Evolutionary conservation across 2,888 invertebrate genomes (phyloP), one percentile per base, ranked within the genome.

Genomic region (Miltochrista miniata): DNA sequence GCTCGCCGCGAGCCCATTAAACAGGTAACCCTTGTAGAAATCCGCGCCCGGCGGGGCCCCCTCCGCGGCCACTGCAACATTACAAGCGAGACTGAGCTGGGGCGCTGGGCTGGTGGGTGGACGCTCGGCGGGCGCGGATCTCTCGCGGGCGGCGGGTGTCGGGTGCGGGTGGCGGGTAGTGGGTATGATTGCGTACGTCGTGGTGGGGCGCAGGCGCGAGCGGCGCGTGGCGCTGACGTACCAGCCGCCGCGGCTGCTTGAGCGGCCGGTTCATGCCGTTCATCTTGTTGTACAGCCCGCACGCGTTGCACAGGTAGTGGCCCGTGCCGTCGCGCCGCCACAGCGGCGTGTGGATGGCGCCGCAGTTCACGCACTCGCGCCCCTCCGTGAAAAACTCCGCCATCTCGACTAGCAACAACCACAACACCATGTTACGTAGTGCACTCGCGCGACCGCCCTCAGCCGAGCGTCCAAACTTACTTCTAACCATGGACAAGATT

Each of bases 241-340:
- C 98, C 95, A 98, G 95, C 94, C 98, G 97, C 85, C 98, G 98
- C 68, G 99, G 98, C 93, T 99, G 98, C 88, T 98, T 98, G 76
- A 99, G 94, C 67, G 99, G 99, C 74, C 99, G 94, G 93, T 98
- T 98, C 95, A 98, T 97, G 83, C 98, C 98, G 93, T 99, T 99
- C 98, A 99, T 98, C 93, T 98, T 98, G 93, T 97, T 98, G 94
- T 99, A 99, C 79, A 99, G 96, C 76, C 99, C 99, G 93, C 99
- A 99, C 66, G 99, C 99, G 94, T 99, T 99, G 95, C 99, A 99
- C 76, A 99, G 95, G 93, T 99, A 99, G 93, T 99, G 98, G 64
- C 99, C 99, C 76, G 98, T 98, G 87, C 98, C 98, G 94, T 99
- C 99, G 85, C 99, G 95, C 70, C 99, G 95, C 99, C 99, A 99